These are phyloP conservation scores for Serripes groenlandicus DNA, from an alignment of 2,888 invertebrate species.

Conservation along the genomic window DNA sequence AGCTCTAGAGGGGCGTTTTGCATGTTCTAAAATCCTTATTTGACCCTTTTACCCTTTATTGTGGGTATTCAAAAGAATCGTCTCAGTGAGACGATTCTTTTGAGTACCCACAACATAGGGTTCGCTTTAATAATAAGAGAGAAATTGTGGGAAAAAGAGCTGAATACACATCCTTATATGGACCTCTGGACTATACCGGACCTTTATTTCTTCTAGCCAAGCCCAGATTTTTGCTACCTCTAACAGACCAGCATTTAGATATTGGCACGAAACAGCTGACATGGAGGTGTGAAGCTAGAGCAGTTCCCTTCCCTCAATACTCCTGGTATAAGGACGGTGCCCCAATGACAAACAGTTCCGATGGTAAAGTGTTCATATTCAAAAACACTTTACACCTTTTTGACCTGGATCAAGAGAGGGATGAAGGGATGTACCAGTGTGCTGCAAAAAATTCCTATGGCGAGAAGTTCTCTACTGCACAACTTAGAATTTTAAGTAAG, in stretches of 20 bases:
- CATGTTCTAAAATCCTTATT: no score
- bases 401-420: constrained; percentile 48
- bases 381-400: constrained; percentile 73
- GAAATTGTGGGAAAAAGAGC: no score
- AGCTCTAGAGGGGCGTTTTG: no score
- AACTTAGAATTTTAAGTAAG: constrained; percentile 94
- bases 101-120: no score
- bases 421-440: constrained; percentile 97
- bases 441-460: constrained; percentile 92
- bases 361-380: constrained; percentile 48
- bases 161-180: no score
- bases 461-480: constrained; percentile 94
- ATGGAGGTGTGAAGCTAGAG: constrained; percentile 83
- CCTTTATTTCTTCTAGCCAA: constrained; percentile 77
- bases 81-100: no score
- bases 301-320: constrained; percentile 76
- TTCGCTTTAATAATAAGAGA: no score
- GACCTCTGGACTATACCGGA: no score
- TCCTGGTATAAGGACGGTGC: constrained; percentile 73
- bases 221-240: constrained; percentile 81
- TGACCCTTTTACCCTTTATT: no score
- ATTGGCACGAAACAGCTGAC: constrained; percentile 73
- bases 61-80: no score
- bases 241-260: constrained; percentile 82
- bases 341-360: constrained; percentile 26